phyloP scores from a whole-genome alignment of 2,113 vertebrate genomes.

The Rhodinocichla rosea region DNA sequence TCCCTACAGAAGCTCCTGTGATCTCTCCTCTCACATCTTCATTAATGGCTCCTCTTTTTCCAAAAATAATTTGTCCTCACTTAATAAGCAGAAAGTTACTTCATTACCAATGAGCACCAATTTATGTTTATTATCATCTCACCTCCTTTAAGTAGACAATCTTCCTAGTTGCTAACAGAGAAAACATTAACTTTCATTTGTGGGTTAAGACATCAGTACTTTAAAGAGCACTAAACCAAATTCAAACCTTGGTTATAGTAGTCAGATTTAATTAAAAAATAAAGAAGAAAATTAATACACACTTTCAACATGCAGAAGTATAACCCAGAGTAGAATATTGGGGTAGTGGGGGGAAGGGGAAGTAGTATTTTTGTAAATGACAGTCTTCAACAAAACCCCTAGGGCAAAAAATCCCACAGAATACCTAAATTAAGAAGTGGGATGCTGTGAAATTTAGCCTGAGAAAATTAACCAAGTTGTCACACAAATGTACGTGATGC shows the following conservation, averaged over 20 bases:
- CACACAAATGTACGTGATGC: neutral
- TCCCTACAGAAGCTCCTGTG: neutral
- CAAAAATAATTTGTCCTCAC: neutral
- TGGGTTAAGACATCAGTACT: neutral
- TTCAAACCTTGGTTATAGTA: neutral
- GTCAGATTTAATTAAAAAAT: neutral
- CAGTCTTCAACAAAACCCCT: neutral
- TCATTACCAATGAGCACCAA: neutral
- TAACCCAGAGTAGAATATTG: neutral
- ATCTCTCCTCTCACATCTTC: neutral
- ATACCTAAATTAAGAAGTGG: neutral
- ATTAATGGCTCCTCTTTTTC: neutral
- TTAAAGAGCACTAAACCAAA: neutral
- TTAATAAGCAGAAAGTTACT: neutral
- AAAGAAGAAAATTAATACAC: neutral
- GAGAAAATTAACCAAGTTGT: neutral
- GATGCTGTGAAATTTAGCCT: neutral
- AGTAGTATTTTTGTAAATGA: neutral
- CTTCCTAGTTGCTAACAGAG: neutral
- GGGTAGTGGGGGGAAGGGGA: accelerated
- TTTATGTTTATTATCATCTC: neutral
- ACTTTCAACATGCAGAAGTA: neutral
- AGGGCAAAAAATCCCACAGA: neutral
- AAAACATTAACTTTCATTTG: neutral
- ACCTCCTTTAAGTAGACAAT: neutral